Evolutionary conservation across 2,797 vertebrate genomes (phyloP).

Genomic region (Otus scops): DNA sequence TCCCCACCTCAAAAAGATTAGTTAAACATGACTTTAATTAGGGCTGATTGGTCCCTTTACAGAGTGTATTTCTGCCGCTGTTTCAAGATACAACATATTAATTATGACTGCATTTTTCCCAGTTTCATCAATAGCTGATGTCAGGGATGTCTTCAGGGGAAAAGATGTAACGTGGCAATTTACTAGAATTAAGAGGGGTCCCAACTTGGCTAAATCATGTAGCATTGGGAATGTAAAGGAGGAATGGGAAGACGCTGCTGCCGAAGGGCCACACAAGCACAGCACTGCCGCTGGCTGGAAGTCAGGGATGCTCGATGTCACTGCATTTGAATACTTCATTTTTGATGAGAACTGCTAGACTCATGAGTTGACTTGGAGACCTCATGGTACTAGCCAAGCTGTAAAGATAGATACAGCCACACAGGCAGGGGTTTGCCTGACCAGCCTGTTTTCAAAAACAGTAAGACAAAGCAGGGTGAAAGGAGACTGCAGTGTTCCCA

Average conservation of each 20-base stretch:
- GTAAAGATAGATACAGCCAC: background rate
- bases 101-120: background rate
- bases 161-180: background rate
- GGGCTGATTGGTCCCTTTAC: background rate
- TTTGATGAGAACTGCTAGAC: background rate
- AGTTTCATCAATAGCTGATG: background rate
- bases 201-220: background rate
- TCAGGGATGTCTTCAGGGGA: background rate
- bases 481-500: background rate
- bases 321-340: background rate
- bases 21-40: conserved; percentile 5
- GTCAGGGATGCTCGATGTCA: background rate
- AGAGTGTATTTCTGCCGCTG: background rate
- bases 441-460: background rate
- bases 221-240: background rate
- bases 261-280: fast-evolving
- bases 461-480: background rate
- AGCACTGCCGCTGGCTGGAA: background rate
- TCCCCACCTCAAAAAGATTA: background rate
- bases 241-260: background rate
- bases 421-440: background rate
- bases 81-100: background rate
- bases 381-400: background rate
- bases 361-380: background rate
- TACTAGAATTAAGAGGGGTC: background rate